These are phyloP conservation scores for Ficedula albicollis DNA, from an alignment of 2,797 vertebrate genomes.

Conservation along the genomic window DNA sequence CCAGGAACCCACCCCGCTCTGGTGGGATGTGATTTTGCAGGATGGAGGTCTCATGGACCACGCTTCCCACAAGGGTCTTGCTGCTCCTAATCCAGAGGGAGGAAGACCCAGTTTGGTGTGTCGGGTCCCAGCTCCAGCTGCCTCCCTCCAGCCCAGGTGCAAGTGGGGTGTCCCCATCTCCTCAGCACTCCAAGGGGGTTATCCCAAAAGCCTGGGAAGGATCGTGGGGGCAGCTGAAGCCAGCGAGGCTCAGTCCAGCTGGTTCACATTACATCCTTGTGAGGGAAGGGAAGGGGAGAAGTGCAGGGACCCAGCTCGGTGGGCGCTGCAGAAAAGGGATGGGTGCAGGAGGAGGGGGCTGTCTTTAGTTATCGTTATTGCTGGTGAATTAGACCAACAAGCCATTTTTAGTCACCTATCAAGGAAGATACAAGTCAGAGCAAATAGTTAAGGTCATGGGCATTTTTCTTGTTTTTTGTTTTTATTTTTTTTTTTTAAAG, in stretches of 20 bases:
- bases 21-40: not conserved
- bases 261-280: not conserved
- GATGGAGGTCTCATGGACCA: not conserved
- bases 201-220: not conserved
- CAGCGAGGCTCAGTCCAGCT: not conserved
- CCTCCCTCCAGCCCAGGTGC: fast-evolving
- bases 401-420: constrained; percentile 42
- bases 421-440: constrained; percentile 68
- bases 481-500: constrained; percentile 25
- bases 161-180: not conserved
- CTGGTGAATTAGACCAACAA: constrained; percentile 67
- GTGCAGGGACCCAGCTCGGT: not conserved
- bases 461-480: constrained; percentile 57
- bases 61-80: not conserved
- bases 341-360: not conserved
- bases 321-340: not conserved
- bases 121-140: not conserved
- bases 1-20: fast-evolving
- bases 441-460: constrained; percentile 72
- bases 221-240: not conserved
- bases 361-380: constrained; percentile 36
- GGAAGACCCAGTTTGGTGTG: fast-evolving
- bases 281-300: not conserved
- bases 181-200: fast-evolving
- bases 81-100: not conserved